Conservation (phyloP, 2,888 invertebrate genomes). For the Lucinisca nassula region DNA sequence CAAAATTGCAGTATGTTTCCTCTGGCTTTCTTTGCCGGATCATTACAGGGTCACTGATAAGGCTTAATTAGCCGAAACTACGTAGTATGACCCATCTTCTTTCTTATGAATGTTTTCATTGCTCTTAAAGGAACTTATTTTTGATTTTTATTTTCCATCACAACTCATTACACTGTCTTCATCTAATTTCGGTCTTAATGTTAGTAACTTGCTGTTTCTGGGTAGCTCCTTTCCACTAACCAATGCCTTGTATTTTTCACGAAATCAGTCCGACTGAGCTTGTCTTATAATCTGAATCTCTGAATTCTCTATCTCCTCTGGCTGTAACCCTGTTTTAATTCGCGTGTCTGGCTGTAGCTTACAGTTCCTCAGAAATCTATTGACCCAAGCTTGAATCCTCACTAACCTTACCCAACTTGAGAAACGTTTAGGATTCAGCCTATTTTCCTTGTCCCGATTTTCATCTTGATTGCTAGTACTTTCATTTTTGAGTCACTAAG, state of each 20-base stretch:
- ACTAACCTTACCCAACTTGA: conserved; percentile 27
- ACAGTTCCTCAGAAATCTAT: conserved; percentile 43
- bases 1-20: too few species aligned
- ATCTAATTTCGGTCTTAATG: conserved; percentile 42
- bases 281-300: conserved; percentile 27
- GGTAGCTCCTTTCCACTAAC: conserved; percentile 8
- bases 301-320: conserved; percentile 26
- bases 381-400: conserved; percentile 28
- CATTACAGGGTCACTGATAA: too few species aligned
- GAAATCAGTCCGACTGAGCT: conserved; percentile 17
- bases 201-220: conserved; percentile 31
- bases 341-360: neutral
- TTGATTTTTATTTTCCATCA: too few species aligned
- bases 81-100: too few species aligned
- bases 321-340: neutral
- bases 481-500: neutral
- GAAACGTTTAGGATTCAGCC: conserved; percentile 28
- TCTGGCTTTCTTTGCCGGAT: too few species aligned
- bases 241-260: conserved; percentile 8
- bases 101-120: too few species aligned
- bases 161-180: conserved; percentile 35
- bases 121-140: too few species aligned
- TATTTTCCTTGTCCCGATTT: too few species aligned
- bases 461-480: neutral
- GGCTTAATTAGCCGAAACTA: too few species aligned